Conservation (phyloP, 2,113 vertebrate species). For the Microtus ochrogaster region DNA sequence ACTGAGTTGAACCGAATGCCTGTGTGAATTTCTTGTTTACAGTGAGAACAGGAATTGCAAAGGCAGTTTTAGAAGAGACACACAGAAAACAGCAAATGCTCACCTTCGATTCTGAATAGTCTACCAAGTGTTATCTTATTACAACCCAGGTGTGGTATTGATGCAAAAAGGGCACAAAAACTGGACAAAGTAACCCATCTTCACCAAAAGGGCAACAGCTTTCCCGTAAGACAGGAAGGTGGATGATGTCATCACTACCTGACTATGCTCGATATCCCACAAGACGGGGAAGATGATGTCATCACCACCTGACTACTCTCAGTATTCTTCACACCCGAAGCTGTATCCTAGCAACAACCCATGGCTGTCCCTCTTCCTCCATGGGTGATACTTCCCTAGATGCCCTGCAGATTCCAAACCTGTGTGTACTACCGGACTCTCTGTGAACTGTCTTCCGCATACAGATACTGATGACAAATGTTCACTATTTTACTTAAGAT, state of each 20-base stretch:
- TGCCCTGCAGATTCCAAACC: neutral
- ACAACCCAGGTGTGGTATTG: neutral
- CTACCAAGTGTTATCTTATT: neutral
- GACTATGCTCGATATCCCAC: neutral
- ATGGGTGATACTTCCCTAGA: neutral
- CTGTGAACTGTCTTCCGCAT: neutral
- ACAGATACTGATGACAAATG: neutral
- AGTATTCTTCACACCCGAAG: neutral
- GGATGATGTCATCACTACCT: neutral
- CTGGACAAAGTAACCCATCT: neutral
- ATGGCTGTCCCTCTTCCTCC: neutral
- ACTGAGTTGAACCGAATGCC: neutral
- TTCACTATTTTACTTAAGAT: neutral
- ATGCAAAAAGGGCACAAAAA: neutral
- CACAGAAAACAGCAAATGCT: neutral
- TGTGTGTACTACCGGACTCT: neutral
- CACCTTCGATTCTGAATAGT: neutral
- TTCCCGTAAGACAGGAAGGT: neutral
- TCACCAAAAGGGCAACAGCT: neutral
- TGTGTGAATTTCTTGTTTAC: neutral
- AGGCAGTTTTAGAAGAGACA: slow-evolving; percentile 23
- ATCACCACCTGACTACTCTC: neutral
- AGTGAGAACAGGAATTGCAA: slow-evolving; percentile 25
- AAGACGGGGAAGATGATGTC: neutral
- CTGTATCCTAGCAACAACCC: neutral